A percentile compares a stretch with the other conserved stretches of the same genome.
These are phyloP conservation scores for Amaurobius ferox DNA, from an alignment of 2,888 invertebrate species.

Conservation along the genomic window DNA sequence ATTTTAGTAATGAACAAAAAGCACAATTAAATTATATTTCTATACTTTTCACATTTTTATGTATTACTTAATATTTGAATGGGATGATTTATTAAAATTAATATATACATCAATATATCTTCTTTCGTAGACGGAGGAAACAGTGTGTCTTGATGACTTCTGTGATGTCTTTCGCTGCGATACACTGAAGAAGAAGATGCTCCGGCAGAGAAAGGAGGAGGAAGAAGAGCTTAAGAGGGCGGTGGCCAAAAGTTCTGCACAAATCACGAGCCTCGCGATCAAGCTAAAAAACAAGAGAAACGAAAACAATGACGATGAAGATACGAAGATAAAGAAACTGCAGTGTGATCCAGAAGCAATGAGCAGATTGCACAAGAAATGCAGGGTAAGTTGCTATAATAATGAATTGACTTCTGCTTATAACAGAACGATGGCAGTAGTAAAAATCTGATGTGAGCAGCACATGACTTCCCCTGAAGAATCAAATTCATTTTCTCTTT, in stretches of 20 bases:
- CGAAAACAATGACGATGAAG: slow-evolving; percentile 43
- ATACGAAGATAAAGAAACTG: slow-evolving; percentile 20
- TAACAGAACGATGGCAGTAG: no score
- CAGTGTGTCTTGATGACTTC: slow-evolving; percentile 94
- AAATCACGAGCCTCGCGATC: neutral
- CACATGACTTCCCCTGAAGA: no score
- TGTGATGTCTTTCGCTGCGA: slow-evolving; percentile 98
- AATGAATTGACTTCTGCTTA: no score
- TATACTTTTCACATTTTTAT: no score
- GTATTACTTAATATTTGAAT: no score
- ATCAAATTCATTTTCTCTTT: no score
- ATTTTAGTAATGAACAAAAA: no score
- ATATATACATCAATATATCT: no score
- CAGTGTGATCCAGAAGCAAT: slow-evolving; percentile 37
- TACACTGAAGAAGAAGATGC: slow-evolving; percentile 80
- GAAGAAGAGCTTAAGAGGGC: slow-evolving; percentile 23
- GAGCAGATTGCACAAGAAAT: slow-evolving; percentile 45
- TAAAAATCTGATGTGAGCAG: no score
- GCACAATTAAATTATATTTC: no score
- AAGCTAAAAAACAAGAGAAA: neutral
- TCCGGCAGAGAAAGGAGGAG: slow-evolving; percentile 32
- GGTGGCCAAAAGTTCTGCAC: neutral
- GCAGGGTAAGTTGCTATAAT: slow-evolving; percentile 52
- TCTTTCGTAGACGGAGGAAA: slow-evolving; percentile 87
- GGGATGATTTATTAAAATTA: no score